Conservation (phyloP, 2,888 invertebrate species). For the Hemaris fuciformis region DNA sequence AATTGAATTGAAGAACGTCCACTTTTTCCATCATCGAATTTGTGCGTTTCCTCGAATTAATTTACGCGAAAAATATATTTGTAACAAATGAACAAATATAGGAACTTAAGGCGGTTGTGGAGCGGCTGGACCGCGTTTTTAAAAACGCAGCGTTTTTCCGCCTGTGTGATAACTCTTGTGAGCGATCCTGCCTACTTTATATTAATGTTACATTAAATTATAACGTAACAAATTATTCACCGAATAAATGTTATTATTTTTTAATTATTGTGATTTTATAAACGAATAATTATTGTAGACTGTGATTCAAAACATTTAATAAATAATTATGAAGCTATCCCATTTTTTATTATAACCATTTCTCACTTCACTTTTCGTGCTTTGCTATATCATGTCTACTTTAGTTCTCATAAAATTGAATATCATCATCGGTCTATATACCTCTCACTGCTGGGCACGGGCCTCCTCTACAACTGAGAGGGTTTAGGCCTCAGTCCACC, state of each 20-base stretch:
- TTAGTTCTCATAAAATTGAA: too few species aligned
- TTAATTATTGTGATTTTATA: conserved; percentile 7
- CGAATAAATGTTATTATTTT: conserved; percentile 14
- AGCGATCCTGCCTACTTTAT: conserved; percentile 10
- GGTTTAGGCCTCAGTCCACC: too few species aligned
- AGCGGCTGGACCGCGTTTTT: conserved; percentile 38
- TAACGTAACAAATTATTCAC: neutral
- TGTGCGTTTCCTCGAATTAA: too few species aligned
- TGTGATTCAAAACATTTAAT: conserved; percentile 3
- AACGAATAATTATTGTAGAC: conserved; percentile 2
- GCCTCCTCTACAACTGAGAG: too few species aligned
- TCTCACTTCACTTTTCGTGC: too few species aligned
- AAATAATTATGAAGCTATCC: neutral
- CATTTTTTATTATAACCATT: neutral
- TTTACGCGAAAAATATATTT: too few species aligned
- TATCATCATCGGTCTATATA: too few species aligned
- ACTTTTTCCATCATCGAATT: too few species aligned
- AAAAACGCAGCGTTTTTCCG: conserved; percentile 41
- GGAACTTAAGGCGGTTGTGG: neutral
- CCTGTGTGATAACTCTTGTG: conserved; percentile 37
- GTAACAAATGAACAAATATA: too few species aligned
- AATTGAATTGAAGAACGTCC: neutral
- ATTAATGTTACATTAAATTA: conserved; percentile 6
- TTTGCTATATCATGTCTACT: neutral
- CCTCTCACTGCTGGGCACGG: too few species aligned